Conservation (phyloP, 2,888 invertebrate genomes). For the Ellobium chinense region DNA sequence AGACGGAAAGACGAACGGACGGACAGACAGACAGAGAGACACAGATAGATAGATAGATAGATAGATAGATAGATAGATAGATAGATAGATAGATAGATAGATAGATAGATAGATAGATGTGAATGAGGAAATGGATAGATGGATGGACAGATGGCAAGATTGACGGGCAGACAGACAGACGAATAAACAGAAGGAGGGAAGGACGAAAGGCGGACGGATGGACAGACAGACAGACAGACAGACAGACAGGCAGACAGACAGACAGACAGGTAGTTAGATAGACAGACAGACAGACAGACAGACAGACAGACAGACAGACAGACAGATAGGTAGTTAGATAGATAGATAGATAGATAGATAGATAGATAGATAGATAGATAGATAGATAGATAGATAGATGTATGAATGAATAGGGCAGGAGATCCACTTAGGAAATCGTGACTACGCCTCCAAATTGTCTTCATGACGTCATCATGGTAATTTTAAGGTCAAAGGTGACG, state of each 20-base stretch:
- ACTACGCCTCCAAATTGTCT: too few species aligned
- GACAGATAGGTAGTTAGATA: constrained; percentile 1
- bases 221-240: not conserved
- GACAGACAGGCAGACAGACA: not conserved
- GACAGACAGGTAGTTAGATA: not conserved
- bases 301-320: constrained; percentile 21
- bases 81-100: not conserved
- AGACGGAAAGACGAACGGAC: not conserved
- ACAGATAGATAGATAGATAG: too few species aligned
- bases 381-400: not conserved
- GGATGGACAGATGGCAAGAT: not conserved
- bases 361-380: not conserved
- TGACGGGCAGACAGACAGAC: not conserved
- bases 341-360: constrained; percentile 16
- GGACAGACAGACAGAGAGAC: too few species aligned
- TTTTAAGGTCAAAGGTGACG: too few species aligned
- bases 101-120: not conserved
- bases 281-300: constrained; percentile 21
- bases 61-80: too few species aligned
- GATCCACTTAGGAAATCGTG: too few species aligned
- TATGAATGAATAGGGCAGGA: too few species aligned
- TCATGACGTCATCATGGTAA: too few species aligned
- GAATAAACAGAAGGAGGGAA: too few species aligned
- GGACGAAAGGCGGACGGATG: not conserved
- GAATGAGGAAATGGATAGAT: not conserved